phyloP scores from a whole-genome alignment of 2,888 invertebrate species.

The Heliconius charithonia region DNA sequence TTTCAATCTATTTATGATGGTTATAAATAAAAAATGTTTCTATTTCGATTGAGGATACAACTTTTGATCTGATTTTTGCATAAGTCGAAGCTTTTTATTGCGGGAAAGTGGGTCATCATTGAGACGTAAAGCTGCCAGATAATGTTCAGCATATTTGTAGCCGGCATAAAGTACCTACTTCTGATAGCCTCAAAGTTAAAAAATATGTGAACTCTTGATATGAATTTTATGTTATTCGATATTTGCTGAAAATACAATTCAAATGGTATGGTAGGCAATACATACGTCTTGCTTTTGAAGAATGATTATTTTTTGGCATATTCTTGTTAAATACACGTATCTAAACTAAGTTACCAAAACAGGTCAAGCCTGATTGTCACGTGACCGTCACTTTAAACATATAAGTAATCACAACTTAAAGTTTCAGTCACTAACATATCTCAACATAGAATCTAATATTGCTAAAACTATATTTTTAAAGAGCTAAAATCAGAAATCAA shows the following conservation, averaged over 20 bases:
- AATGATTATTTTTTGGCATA: not conserved
- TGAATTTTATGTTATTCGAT: not conserved
- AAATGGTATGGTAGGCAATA: not conserved
- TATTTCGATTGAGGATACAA: slow-evolving; percentile 32
- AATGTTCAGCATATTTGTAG: slow-evolving; percentile 24
- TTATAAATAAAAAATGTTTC: slow-evolving; percentile 57
- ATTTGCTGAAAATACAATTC: not conserved
- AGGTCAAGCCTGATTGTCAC: not conserved
- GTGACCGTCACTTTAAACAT: not conserved
- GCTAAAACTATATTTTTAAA: not conserved
- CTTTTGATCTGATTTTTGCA: slow-evolving; percentile 35
- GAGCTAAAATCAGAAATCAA: not conserved
- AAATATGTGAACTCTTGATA: slow-evolving; percentile 11
- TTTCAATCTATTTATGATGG: slow-evolving; percentile 78
- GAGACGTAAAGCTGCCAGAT: slow-evolving; percentile 18
- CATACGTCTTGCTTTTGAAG: not conserved
- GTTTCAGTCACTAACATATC: not conserved
- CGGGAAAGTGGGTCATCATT: slow-evolving; percentile 29
- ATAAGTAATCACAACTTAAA: not conserved
- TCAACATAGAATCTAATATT: not conserved
- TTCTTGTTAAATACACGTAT: not conserved
- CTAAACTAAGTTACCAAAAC: not conserved
- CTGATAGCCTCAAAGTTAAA: slow-evolving; percentile 15
- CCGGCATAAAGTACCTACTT: slow-evolving; percentile 12
- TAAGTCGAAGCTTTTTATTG: slow-evolving; percentile 18